Base-by-base conservation (phyloP, 1,140 invertebrate species). In the Lepidurus packardi region DNA sequence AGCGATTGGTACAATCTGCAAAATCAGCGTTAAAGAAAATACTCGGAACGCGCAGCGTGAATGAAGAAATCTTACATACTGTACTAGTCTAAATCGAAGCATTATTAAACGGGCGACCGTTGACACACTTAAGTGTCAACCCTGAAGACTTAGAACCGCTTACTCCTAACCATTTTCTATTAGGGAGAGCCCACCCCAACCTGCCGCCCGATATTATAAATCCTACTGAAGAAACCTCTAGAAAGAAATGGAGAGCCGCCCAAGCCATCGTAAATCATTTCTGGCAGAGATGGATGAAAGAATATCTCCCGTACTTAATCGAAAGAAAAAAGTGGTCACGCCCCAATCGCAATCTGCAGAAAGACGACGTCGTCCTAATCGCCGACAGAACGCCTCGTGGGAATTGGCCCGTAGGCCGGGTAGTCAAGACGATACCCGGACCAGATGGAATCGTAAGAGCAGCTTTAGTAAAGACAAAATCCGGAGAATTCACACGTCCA, bases 91-190 rank as follows among this genome's bases (percentile, higher is more conserved):
- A 80, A 34, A 81, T 79, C 7, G 82, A 82, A 77, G 43, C 75
- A 5, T 75, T 82, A 0, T 74, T 83, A 3, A 83, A 84, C 76
- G 78, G 78, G 41, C 21, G 75, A 10, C 80, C 80, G 2, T 43
- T 81, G 1, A 81, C 79, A 4, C 65, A 78, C 24, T 45, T 81
- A 16, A 77, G 77, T 7, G 25, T 47, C 21, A 79, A 81, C 47
- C 77, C 77, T 1, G 11, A 25, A 11, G 76, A 44, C 10, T 34
- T 45, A n/a, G 76, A 77, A 24, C 43, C 76, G 1, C 11, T 77
- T 16, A 77, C 76, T 77, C 76, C 44, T 10, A 44, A 77, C 9
- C 76, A 77, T 47, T 81, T 81, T 43, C 21, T 81, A 2, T 13
- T 75, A 44, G 75, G 77, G 16, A 41, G 74, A 16, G 24, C 73